These are phyloP conservation scores for Cisticola juncidis DNA, from an alignment of 2,113 vertebrate genomes.

Conservation along the genomic window DNA sequence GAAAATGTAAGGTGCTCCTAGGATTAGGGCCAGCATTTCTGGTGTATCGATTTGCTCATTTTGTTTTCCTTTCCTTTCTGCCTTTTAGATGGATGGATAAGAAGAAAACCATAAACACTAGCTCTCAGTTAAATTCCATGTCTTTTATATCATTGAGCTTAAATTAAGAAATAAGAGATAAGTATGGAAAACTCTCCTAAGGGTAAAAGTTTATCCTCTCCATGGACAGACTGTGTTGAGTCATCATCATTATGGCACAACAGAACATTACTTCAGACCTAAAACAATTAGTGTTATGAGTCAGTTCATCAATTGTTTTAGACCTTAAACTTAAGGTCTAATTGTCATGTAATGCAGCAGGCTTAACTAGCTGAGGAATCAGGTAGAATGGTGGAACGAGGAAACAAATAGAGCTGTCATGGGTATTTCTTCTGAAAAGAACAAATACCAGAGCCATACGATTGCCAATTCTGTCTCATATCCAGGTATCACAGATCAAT, in stretches of 20 bases:
- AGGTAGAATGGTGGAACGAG: not conserved
- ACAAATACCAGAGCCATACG: not conserved
- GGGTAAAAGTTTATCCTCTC: constrained; percentile 28
- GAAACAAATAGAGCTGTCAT: not conserved
- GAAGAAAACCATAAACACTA: not conserved
- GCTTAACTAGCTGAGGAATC: not conserved
- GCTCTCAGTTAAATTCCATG: not conserved
- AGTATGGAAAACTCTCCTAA: not conserved
- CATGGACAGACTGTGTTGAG: constrained; percentile 11
- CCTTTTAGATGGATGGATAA: not conserved
- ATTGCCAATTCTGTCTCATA: not conserved
- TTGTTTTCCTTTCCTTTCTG: not conserved
- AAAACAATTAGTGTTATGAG: constrained; percentile 49
- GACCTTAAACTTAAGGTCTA: constrained; percentile 24
- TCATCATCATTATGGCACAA: constrained; percentile 36
- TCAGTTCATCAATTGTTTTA: constrained; percentile 53
- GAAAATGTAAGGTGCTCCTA: not conserved
- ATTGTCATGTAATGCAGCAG: not conserved
- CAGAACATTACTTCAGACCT: constrained; percentile 33
- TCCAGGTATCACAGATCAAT: not conserved
- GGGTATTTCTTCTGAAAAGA: not conserved
- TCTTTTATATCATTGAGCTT: not conserved
- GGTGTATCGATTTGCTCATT: not conserved
- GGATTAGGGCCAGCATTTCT: not conserved
- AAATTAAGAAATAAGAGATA: not conserved